These are phyloP conservation scores for Galerucella calmariensis DNA, from an alignment of 2,888 invertebrate species.

Conservation along the genomic window DNA sequence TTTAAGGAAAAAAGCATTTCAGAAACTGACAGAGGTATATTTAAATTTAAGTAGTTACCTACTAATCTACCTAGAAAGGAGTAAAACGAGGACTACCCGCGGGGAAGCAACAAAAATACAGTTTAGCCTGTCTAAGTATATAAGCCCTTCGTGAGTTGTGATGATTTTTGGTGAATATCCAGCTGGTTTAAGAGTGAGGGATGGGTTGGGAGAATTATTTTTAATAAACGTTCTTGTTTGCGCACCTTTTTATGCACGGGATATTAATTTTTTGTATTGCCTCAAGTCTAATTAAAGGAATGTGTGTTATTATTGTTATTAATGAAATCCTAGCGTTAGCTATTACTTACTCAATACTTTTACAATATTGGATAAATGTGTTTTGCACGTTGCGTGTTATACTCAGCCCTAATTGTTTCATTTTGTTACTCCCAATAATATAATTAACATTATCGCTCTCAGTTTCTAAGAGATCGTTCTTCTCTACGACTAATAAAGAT, in stretches of 20 bases:
- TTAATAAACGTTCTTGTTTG: neutral
- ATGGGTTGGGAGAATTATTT: too few species aligned
- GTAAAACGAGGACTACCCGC: constrained; percentile 2
- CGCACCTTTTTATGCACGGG: neutral
- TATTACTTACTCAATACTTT: too few species aligned
- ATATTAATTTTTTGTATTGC: neutral
- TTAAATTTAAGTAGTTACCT: neutral
- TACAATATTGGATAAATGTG: too few species aligned
- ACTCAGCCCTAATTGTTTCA: neutral
- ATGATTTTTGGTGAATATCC: neutral
- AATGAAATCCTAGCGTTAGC: too few species aligned
- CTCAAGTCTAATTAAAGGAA: neutral
- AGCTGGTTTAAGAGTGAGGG: neutral
- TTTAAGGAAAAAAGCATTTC: constrained; percentile 12
- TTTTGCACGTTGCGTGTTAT: too few species aligned
- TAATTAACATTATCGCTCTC: too few species aligned
- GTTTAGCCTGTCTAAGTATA: constrained; percentile 1
- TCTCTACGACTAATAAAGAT: neutral
- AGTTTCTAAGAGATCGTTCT: too few species aligned
- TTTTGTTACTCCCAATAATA: neutral
- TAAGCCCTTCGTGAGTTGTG: constrained; percentile 14
- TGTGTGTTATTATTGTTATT: too few species aligned
- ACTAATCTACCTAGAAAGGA: constrained; percentile 14
- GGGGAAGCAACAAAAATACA: constrained; percentile 8
- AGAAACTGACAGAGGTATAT: constrained; percentile 11